Conservation (phyloP, 1,140 invertebrate species). For the Camponotus vicinus region DNA sequence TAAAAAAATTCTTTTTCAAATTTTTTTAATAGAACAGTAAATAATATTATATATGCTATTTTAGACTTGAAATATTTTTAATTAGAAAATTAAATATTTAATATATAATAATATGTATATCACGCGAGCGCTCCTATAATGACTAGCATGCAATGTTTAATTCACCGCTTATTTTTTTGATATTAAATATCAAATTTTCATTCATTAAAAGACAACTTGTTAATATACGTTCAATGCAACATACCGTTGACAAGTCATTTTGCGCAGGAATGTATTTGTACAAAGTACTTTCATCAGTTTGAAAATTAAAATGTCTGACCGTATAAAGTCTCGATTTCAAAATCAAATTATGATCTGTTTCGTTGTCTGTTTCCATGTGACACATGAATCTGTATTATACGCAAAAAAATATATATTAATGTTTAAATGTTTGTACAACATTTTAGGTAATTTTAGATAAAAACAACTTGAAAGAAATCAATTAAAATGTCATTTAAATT, state of each 20-base stretch:
- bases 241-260: slow-evolving; percentile 78
- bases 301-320: slow-evolving; percentile 85
- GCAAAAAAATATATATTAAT: slow-evolving; percentile 49
- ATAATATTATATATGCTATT: neutral
- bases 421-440: slow-evolving; percentile 12
- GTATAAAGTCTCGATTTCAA: slow-evolving; percentile 86
- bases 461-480: neutral
- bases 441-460: neutral
- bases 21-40: too few species aligned
- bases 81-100: neutral
- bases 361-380: slow-evolving; percentile 84
- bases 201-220: neutral
- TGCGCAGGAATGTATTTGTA: slow-evolving; percentile 81
- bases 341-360: slow-evolving; percentile 84
- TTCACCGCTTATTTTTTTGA: neutral
- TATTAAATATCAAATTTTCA: slow-evolving; percentile 23
- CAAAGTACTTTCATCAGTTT: slow-evolving; percentile 81
- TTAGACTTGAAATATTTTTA: neutral
- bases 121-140: neutral
- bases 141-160: neutral
- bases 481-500: slow-evolving; percentile 9
- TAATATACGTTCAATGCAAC: slow-evolving; percentile 24
- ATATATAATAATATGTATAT: neutral
- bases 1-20: too few species aligned
- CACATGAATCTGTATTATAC: slow-evolving; percentile 86